phyloP scores from a whole-genome alignment of 1,140 invertebrate species.

The Phortica variegata region DNA sequence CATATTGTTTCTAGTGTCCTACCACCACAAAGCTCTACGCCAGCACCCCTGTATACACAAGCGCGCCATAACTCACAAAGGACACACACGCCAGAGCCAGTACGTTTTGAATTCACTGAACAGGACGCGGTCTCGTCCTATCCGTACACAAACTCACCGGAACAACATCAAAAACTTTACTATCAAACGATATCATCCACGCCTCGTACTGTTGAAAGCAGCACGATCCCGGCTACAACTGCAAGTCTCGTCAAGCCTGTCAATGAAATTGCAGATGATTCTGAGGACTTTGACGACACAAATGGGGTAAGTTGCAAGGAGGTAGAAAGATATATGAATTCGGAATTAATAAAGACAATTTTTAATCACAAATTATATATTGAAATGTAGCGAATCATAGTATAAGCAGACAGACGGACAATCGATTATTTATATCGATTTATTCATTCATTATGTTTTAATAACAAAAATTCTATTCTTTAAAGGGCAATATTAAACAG shows the following conservation, averaged over 20 bases:
- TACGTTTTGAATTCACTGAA: conserved; percentile 51
- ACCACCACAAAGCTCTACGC: conserved; percentile 13
- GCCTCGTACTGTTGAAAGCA: conserved; percentile 9
- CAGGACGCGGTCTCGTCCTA: conserved; percentile 36
- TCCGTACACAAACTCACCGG: conserved; percentile 33
- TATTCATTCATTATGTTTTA: no score
- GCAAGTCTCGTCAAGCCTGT: conserved; percentile 16
- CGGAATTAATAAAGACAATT: no score
- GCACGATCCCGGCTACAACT: conserved; percentile 3
- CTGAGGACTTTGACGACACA: conserved; percentile 23
- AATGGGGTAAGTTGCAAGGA: conserved; percentile 28
- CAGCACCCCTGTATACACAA: conserved; percentile 18
- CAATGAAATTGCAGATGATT: conserved; percentile 24
- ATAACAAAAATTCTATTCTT: no score
- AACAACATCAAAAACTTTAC: conserved; percentile 22
- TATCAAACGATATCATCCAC: conserved; percentile 30
- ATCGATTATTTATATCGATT: no score
- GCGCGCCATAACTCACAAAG: conserved; percentile 19
- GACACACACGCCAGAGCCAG: conserved; percentile 34
- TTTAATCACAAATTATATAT: no score
- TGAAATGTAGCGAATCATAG: no score
- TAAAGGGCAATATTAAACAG: no score
- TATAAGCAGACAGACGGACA: no score
- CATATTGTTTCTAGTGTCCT: conserved; percentile 33
- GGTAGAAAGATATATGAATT: no score